These are phyloP conservation scores for Apamea monoglypha DNA, from an alignment of 2,888 invertebrate species.

Conservation along the genomic window DNA sequence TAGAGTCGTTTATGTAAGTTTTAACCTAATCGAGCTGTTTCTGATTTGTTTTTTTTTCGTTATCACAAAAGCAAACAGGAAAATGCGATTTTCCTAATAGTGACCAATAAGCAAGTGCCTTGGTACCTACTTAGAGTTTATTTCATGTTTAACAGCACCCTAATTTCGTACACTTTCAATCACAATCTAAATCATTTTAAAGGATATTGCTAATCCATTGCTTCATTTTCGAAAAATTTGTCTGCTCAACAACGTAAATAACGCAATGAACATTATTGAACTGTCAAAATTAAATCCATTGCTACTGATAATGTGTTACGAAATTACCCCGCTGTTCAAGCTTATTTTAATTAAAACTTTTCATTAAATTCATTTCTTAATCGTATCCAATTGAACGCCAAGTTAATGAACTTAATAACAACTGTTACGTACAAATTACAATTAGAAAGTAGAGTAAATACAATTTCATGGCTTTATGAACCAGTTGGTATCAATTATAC, in stretches of 20 bases:
- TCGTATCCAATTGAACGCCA: conserved; percentile 32
- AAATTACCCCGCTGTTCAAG: not conserved
- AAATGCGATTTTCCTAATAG: not conserved
- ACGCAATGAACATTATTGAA: not conserved
- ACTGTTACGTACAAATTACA: conserved; percentile 64
- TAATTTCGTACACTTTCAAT: not conserved
- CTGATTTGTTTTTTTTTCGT: not conserved
- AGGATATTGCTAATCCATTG: not conserved
- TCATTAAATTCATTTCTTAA: not conserved
- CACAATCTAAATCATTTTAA: not conserved
- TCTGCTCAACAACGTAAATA: not conserved
- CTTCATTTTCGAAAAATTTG: not conserved
- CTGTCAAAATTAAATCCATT: not conserved
- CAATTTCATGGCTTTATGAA: conserved; percentile 73
- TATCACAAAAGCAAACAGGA: not conserved
- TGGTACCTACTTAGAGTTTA: not conserved
- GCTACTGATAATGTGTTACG: not conserved
- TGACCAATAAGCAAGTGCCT: not conserved
- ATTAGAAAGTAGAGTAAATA: conserved; percentile 82
- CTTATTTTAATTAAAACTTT: not conserved
- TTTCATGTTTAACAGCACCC: not conserved
- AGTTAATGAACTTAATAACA: conserved; percentile 51
- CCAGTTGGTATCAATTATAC: conserved; percentile 67
- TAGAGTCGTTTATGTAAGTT: conserved; percentile 21
- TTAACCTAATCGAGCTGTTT: not conserved